Percentiles rank a stretch among this genome's conserved stretches.
Evolutionary conservation across 2,888 invertebrate species (phyloP).

Genomic region (Coecobrya sp.): DNA sequence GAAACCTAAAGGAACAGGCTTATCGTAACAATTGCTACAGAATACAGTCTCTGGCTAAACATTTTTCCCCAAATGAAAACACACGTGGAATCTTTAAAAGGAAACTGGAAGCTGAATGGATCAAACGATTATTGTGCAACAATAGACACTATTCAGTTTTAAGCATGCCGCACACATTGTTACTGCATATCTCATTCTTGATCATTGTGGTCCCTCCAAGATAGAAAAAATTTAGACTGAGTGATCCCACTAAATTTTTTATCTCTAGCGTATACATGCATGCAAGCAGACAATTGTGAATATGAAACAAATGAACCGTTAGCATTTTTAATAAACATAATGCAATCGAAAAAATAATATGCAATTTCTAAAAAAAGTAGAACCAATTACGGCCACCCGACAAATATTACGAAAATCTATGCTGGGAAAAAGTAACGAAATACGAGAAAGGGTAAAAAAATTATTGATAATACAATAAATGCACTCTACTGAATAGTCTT

Average conservation of each 20-base stretch:
- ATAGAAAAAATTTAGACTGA: neutral
- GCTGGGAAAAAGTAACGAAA: neutral
- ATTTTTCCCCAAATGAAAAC: slow-evolving; percentile 3
- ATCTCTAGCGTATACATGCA: neutral
- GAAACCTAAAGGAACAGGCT: too few relatives aligned
- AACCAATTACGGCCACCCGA: neutral
- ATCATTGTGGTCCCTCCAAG: neutral
- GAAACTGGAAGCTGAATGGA: neutral
- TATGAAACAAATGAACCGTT: neutral
- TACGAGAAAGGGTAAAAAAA: neutral
- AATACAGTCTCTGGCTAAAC: neutral
- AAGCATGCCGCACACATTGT: neutral
- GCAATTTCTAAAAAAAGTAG: neutral
- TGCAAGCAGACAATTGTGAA: neutral
- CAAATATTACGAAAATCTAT: neutral
- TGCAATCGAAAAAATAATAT: neutral
- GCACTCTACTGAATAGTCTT: too few relatives aligned
- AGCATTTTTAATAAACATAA: neutral
- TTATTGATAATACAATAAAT: neutral
- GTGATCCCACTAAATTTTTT: neutral
- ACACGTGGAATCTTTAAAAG: neutral
- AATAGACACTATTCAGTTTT: neutral
- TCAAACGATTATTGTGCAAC: slow-evolving; percentile 19
- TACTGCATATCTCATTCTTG: slow-evolving; percentile 7
- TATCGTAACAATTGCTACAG: neutral